Evolutionary conservation across 2,797 vertebrate species (phyloP), one percentile per base, ranked within the genome.

Genomic region (Staurois parvus): DNA sequence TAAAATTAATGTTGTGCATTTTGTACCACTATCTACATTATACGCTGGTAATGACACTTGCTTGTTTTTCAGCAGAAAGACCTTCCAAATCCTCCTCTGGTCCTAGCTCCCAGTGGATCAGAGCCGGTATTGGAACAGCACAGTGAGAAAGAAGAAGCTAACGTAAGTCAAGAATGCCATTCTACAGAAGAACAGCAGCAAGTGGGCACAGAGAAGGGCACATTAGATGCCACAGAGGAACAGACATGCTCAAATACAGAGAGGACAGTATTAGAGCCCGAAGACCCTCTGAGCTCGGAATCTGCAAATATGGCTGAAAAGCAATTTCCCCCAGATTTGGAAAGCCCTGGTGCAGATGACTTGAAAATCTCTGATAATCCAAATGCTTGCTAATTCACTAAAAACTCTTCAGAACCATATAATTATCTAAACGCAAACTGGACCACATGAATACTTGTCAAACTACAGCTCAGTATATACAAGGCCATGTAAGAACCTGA

Each of bases 41-140:
- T 72, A 5, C 10, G n/a, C 40, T 42, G 42, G 24, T 12, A 70
- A n/a, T 76, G 32, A 34, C 34, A 52, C 15, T 19, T 48, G 24
- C n/a, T 13, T 75, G n/a, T 86, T 40, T 89, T 87, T 88, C 28
- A 79, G 24, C 90, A 95, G 94, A 95, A 95, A 81, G 94, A 95
- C 78, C 90, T 93, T 87, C 93, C 94, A 92, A 93, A 91, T 74
- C 93, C 96, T 90, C 91, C 96, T 2, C 91, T 98, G 92, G 93
- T 91, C n/a, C 93, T 96, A 34, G 90, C 94, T 37, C 93, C 96
- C 83, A 93, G 90, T 91, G 95, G 94, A 80, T 90, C 93, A 0
- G 93, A 89, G 13, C 92, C 89, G 0, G 84, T 40, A 21, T 56
- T 72, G n/a, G 45, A 34, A 15, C 75, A 86, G 30, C 67, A 83